phyloP scores from a whole-genome alignment of 2,797 vertebrate genomes.

The Mareca strepera region DNA sequence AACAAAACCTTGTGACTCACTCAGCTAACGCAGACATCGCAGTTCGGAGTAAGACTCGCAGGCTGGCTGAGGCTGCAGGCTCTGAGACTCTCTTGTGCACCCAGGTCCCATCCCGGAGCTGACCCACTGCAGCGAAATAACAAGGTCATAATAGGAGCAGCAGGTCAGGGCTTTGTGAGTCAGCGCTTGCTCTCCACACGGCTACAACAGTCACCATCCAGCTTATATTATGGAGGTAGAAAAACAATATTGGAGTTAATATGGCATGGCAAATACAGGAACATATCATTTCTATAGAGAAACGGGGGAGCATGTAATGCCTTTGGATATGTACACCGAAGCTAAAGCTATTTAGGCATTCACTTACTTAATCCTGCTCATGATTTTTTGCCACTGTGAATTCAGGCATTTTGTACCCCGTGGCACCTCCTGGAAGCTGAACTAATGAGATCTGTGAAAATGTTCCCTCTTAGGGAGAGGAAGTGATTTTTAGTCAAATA shows the following conservation, averaged over 20 bases:
- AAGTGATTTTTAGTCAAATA: constrained; percentile 60
- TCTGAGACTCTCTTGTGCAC: not conserved
- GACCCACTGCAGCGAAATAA: not conserved
- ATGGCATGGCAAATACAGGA: not conserved
- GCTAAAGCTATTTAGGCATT: not conserved
- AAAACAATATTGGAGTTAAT: not conserved
- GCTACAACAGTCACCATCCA: not conserved
- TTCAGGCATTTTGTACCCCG: not conserved
- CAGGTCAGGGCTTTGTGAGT: not conserved
- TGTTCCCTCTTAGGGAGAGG: constrained; percentile 31
- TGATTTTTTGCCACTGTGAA: not conserved
- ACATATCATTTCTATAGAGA: not conserved
- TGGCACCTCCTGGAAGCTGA: constrained; percentile 53
- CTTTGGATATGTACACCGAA: fast-evolving
- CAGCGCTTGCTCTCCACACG: not conserved
- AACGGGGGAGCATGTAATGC: not conserved
- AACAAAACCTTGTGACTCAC: constrained; percentile 55
- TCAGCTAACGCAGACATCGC: not conserved
- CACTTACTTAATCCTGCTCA: not conserved
- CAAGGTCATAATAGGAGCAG: not conserved
- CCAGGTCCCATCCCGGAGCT: not conserved
- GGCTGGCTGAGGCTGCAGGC: not conserved
- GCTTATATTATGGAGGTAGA: not conserved
- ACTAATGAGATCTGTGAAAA: constrained; percentile 39
- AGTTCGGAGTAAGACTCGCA: not conserved